Conservation (phyloP, 92 coral and sea anemone species). For the Actinernus sp. region DNA sequence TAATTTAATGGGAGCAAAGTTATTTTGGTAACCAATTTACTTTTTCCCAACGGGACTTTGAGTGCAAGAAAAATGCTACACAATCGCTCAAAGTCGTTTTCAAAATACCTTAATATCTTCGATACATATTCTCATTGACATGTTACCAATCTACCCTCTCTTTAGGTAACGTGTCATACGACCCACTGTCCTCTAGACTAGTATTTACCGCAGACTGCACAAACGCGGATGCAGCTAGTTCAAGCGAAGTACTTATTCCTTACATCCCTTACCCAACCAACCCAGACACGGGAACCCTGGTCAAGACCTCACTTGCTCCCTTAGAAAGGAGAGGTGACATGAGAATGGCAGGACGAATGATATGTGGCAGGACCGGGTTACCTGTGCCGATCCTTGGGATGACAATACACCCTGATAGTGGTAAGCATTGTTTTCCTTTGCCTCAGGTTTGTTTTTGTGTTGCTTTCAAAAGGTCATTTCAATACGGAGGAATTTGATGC, state of each 20-base stretch:
- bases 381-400: conserved; percentile 95
- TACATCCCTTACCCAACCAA: conserved; percentile 94
- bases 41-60: no score
- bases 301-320: conserved; percentile 73
- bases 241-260: conserved; percentile 91
- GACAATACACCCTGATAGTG: conserved; percentile 98
- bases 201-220: conserved; percentile 89
- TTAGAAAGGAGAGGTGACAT: conserved; percentile 90
- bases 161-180: conserved; percentile 90
- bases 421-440: conserved; percentile 30
- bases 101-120: no score
- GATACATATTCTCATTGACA: no score
- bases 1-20: no score
- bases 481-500: not conserved
- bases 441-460: no score
- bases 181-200: conserved; percentile 93
- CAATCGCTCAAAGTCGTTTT: no score
- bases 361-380: conserved; percentile 93
- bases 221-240: conserved; percentile 88
- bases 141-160: no score
- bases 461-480: not conserved
- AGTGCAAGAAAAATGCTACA: no score
- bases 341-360: conserved; percentile 79
- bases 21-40: no score
- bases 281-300: conserved; percentile 94